Evolutionary conservation across 2,113 vertebrate genomes (phyloP).

Genomic region (Accipiter cooperii): DNA sequence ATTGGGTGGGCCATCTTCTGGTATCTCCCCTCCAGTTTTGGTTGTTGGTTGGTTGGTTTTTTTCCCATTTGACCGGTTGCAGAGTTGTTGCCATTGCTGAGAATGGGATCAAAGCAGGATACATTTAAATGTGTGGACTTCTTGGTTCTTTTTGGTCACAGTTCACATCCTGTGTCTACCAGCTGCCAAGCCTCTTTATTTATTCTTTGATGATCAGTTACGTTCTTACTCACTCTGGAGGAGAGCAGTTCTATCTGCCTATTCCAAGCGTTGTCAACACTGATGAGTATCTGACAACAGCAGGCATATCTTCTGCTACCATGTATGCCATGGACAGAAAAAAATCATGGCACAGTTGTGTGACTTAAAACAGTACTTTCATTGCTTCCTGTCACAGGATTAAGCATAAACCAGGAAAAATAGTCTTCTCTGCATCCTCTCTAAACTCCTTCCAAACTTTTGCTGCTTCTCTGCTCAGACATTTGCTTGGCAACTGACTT

Average conservation of each 20-base stretch:
- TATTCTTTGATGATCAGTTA: not conserved
- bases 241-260: not conserved
- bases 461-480: not conserved
- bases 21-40: not conserved
- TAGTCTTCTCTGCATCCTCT: not conserved
- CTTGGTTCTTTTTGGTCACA: not conserved
- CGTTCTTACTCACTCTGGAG: not conserved
- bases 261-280: not conserved
- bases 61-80: not conserved
- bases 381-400: not conserved
- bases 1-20: not conserved
- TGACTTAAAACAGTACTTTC: not conserved
- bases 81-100: not conserved
- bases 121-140: not conserved
- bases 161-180: not conserved
- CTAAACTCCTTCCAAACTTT: not conserved
- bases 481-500: not conserved
- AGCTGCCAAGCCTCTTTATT: not conserved
- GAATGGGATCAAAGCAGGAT: not conserved
- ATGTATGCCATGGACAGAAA: not conserved
- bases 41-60: rapidly evolving
- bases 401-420: rapidly evolving
- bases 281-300: not conserved
- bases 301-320: not conserved
- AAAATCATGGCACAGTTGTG: not conserved